Percentiles rank a stretch among this genome's conserved stretches.
These are phyloP conservation scores for Cervus canadensis DNA, from an alignment of 2,113 vertebrate genomes.

Conservation along the genomic window DNA sequence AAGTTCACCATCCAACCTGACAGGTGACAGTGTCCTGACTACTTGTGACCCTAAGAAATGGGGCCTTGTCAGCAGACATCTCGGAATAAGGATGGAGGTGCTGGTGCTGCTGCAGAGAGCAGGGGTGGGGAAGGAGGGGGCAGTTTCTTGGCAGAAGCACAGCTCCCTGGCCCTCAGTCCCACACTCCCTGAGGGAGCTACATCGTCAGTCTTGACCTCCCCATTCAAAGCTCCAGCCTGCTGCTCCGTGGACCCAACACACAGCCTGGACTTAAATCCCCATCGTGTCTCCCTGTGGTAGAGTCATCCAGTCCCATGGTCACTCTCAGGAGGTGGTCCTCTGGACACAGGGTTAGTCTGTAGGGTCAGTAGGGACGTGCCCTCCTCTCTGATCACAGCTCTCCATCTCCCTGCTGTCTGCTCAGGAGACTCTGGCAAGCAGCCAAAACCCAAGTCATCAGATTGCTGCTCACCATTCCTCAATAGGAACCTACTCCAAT, in stretches of 20 bases:
- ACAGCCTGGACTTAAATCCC: neutral
- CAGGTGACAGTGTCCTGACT: neutral
- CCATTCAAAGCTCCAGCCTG: neutral
- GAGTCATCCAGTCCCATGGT: neutral
- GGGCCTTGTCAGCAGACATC: accelerated
- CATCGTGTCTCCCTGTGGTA: neutral
- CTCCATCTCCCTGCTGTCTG: neutral
- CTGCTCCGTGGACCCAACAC: neutral
- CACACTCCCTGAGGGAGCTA: neutral
- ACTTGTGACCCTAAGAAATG: neutral
- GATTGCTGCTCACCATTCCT: neutral
- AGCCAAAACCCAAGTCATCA: neutral
- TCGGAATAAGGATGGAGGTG: neutral
- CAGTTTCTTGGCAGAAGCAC: neutral
- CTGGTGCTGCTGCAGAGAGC: neutral
- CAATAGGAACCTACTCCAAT: neutral
- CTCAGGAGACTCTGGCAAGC: neutral
- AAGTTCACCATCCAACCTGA: no score
- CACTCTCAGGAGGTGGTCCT: no score
- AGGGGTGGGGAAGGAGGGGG: neutral
- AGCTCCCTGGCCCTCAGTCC: neutral
- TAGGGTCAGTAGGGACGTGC: accelerated
- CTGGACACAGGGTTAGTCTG: neutral
- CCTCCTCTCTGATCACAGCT: neutral
- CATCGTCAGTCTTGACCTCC: neutral